A percentile compares a stretch with the other conserved stretches of the same genome.
phyloP scores from a whole-genome alignment of 1,140 invertebrate genomes.

The Leucophenga varia region DNA sequence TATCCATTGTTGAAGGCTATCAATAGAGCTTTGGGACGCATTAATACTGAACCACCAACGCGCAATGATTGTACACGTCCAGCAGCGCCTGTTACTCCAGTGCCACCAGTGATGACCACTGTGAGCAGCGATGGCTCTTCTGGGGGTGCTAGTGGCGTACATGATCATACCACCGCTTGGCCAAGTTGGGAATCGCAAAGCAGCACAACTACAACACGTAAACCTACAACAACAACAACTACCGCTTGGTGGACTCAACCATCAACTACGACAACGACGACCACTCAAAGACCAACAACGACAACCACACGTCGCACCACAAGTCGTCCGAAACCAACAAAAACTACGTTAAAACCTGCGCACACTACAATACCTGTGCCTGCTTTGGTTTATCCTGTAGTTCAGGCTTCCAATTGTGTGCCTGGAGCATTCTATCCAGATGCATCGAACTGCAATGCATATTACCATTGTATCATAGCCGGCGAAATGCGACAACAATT shows the following conservation, averaged over 20 bases:
- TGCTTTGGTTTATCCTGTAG: slow-evolving; percentile 51
- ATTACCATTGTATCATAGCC: slow-evolving; percentile 71
- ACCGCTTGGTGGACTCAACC: slow-evolving; percentile 42
- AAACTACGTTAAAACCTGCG: slow-evolving; percentile 31
- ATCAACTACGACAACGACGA: slow-evolving; percentile 38
- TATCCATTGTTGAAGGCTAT: slow-evolving; percentile 75
- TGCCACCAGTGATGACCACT: slow-evolving; percentile 70
- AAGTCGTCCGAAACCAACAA: slow-evolving; percentile 32
- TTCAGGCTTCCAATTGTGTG: slow-evolving; percentile 60
- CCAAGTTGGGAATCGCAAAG: slow-evolving; percentile 57
- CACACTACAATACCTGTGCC: slow-evolving; percentile 55
- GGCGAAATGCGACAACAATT: slow-evolving; percentile 65
- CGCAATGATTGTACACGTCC: slow-evolving; percentile 66
- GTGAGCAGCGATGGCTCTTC: slow-evolving; percentile 53
- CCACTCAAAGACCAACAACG: slow-evolving; percentile 24
- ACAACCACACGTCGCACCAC: slow-evolving; percentile 46
- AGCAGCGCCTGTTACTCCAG: slow-evolving; percentile 67
- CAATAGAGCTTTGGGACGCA: slow-evolving; percentile 71
- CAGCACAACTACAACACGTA: slow-evolving; percentile 28
- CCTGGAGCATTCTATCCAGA: slow-evolving; percentile 68
- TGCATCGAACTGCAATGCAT: slow-evolving; percentile 70
- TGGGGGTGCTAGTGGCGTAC: slow-evolving; percentile 13
- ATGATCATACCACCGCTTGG: slow-evolving; percentile 56
- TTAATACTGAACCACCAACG: slow-evolving; percentile 60
- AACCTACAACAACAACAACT: slow-evolving; percentile 33